phyloP scores from a whole-genome alignment of 2,113 vertebrate genomes.

The Mellivora capensis region DNA sequence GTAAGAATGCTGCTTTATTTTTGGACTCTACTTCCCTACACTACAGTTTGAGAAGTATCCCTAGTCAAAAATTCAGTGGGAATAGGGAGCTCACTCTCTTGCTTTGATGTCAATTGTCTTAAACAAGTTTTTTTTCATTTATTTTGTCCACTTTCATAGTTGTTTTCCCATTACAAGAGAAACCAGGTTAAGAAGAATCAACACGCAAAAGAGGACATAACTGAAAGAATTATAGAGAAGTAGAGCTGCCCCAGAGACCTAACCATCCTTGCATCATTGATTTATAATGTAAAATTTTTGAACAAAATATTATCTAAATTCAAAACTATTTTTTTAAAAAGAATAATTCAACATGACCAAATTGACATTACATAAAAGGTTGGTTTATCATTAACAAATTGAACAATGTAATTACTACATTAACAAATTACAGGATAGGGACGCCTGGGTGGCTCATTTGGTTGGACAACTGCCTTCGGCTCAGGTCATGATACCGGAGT shows the following conservation, averaged over 20 bases:
- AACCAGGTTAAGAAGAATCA: not conserved
- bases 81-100: not conserved
- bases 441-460: too few relatives aligned
- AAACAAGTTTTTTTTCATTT: not conserved
- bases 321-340: not conserved
- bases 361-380: not conserved
- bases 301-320: not conserved
- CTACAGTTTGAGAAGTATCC: not conserved
- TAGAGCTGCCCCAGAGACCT: not conserved
- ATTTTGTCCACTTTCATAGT: not conserved
- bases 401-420: not conserved
- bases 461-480: too few relatives aligned
- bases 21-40: not conserved
- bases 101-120: not conserved
- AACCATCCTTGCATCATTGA: not conserved
- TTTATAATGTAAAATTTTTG: not conserved
- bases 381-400: not conserved
- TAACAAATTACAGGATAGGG: not conserved
- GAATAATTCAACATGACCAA: not conserved
- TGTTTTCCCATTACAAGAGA: not conserved
- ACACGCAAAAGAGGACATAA: not conserved
- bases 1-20: not conserved
- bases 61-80: not conserved
- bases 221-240: not conserved
- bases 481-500: too few relatives aligned